These are phyloP conservation scores for Hiodon tergisus DNA, from an alignment of 2,113 vertebrate species.

Conservation along the genomic window DNA sequence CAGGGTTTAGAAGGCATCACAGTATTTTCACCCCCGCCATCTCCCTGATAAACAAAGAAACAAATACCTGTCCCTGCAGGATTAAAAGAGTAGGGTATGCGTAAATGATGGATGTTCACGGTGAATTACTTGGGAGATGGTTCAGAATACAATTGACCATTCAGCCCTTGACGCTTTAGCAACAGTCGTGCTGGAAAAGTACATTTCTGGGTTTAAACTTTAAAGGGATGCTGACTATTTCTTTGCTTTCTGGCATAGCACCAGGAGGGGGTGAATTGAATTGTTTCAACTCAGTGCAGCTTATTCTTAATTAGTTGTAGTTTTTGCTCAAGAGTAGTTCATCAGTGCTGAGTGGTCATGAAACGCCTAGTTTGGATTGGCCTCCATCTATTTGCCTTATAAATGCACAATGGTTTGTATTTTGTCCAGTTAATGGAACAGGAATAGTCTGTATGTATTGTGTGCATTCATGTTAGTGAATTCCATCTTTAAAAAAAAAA, in stretches of 20 bases:
- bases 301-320: too few relatives aligned
- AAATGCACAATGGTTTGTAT: slow-evolving; percentile 81
- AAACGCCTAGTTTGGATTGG: slow-evolving; percentile 71
- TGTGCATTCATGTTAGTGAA: slow-evolving; percentile 55
- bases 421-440: slow-evolving; percentile 67
- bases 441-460: slow-evolving; percentile 65
- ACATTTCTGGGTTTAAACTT: too few relatives aligned
- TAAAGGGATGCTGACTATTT: too few relatives aligned
- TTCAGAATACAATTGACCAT: too few relatives aligned
- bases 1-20: neutral
- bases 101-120: too few relatives aligned
- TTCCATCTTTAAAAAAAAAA: slow-evolving; percentile 40
- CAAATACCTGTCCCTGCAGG: neutral
- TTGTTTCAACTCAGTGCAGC: too few relatives aligned
- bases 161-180: too few relatives aligned
- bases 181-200: too few relatives aligned
- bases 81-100: too few relatives aligned
- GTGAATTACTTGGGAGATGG: too few relatives aligned
- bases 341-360: slow-evolving; percentile 58
- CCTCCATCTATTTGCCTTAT: slow-evolving; percentile 94
- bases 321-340: slow-evolving; percentile 19
- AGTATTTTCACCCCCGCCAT: neutral
- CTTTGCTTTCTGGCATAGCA: too few relatives aligned
- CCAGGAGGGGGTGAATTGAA: too few relatives aligned
- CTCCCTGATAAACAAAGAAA: neutral